Evolutionary conservation across 2,888 invertebrate species (phyloP), one percentile per base, ranked within the genome.

Genomic region (Barypeithes pellucidus): DNA sequence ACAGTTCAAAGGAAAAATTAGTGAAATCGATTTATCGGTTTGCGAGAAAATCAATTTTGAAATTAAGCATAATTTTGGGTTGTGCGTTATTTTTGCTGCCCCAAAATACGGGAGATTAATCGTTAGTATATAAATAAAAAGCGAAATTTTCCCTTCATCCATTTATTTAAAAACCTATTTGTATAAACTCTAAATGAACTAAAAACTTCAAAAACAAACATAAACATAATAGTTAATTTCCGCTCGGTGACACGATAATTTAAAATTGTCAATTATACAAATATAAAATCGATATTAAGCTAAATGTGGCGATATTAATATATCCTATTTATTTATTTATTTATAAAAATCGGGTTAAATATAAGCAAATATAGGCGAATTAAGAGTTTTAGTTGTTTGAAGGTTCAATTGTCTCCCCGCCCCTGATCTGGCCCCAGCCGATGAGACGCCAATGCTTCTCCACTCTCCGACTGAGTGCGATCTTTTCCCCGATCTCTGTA

Each of bases 391-490:
- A 82, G 75, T 81, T 82, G 16, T 63, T 79, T 16, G 81, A 80
- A 16, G 98, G 98, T 83, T 95, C 94, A 83, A 99, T 97, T 80
- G 97, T 97, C 85, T 95, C 94, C 80, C 99, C 99, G 85, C 97
- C 95, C 87, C 97, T 93, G 87, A 99, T 99, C 87, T 98, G 97
- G 80, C 99, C 99, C 99, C 99, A 99, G 80, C 99, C 99, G 85
- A 99, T 99, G 85, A 99, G 92, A 87, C 99, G 93, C 99, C 99
- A 99, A 89, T 99, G 99, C 86, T 99, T 99, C 83, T 99, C 99
- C 47, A 99, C 97, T 88, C 99, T 92, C 84, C 99, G 91, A 85
- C 98, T 98, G 57, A 99, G 90, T n/a, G 99, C 99, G 81, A 99
- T 99, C 86, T 99, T 99, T 87, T 99, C 99, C 65, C 97, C 97